Base-by-base conservation (phyloP, 2,113 vertebrate genomes). In the Phocoena phocoena region DNA sequence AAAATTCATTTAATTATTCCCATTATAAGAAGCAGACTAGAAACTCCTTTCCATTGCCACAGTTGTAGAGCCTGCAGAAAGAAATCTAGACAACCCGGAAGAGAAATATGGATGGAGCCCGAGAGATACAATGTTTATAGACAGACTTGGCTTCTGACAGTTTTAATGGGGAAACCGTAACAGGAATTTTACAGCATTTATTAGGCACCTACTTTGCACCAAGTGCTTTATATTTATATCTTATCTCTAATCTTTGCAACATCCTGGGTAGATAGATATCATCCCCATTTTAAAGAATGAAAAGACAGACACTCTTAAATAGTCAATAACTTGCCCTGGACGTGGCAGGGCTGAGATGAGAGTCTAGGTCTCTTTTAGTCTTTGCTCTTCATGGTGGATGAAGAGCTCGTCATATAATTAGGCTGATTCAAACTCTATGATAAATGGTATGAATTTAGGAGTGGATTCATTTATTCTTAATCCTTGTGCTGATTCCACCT, bases 1-100 rank as follows among this genome's bases (percentile, higher is more conserved):
- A 84, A 79, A 83, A 88, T 70, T 90, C 26, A 93, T 73, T 90
- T 95, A 55, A 67, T 62, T 95, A 95, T 71, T n/a, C 55, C 44
- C 28, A 67, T 62, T 28, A 14, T 5, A 38, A 73, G 21, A 60
- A 31, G 14, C 41, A 41, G 50, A 90, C 20, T 33, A 53, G 55
- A 83, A 14, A 33, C 25, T 79, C 50, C n/a, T 63, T 82, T 41
- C 31, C 3, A 71, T 21, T 83, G 62, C 33, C 26, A 93, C 1
- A 6, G 53, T 9, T 87, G 80, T 14, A 28, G 47, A 63, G 33
- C n/a, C 50, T 84, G 12, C n/a, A 87, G 18, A 79, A 25, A 77
- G n/a, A 84, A 84, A 44, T 80, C 87, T 83, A 79, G 25, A 68
- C n/a, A 71, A 94, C 17, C 6, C 63, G 68, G 77, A 84, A 44